Conservation (phyloP, 2,113 vertebrate genomes). For the Hydrolagus affinis region DNA sequence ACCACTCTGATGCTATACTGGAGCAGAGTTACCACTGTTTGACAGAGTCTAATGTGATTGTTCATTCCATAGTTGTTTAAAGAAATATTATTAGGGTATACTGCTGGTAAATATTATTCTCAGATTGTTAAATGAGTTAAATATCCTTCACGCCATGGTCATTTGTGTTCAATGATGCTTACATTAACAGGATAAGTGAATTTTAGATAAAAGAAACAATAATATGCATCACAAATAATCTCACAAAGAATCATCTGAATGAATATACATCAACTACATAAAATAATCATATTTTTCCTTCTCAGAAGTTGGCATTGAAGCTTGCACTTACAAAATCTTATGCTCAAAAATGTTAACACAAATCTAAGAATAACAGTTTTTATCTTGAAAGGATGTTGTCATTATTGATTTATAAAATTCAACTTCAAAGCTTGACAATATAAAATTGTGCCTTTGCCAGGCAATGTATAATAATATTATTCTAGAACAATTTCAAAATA, state of each 20-base stretch:
- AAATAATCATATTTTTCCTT: not conserved
- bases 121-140: not conserved
- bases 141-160: not conserved
- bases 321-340: not conserved
- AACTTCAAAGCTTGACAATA: not conserved
- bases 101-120: no score
- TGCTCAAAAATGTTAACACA: not conserved
- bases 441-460: no score
- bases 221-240: not conserved
- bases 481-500: not conserved
- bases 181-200: no score
- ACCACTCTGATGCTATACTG: no score
- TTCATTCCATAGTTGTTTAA: no score
- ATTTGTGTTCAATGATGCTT: no score
- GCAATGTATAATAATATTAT: not conserved
- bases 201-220: not conserved
- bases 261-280: no score
- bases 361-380: not conserved
- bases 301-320: not conserved
- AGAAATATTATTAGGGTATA: no score
- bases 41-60: no score
- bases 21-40: no score
- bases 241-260: no score
- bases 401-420: not conserved
- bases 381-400: not conserved